phyloP scores from a whole-genome alignment of 2,888 invertebrate species.

The Aquatica leii region DNA sequence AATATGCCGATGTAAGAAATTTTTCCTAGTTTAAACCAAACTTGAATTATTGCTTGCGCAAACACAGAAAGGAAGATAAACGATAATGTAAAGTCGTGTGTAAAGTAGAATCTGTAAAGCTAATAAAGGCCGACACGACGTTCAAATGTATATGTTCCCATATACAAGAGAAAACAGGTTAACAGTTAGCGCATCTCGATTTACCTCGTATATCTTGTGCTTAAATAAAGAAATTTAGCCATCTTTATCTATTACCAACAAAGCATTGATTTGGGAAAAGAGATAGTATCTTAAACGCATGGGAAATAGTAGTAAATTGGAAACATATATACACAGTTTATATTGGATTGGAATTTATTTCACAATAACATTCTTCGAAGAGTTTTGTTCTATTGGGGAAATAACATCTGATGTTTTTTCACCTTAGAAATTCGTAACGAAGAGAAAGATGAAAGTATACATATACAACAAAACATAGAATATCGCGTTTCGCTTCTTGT shows the following conservation, averaged over 20 bases:
- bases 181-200: conserved; percentile 30
- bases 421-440: conserved; percentile 11
- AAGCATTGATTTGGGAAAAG: neutral
- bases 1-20: neutral
- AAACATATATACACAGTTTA: conserved; percentile 28
- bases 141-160: conserved; percentile 25
- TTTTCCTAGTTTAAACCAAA: conserved; percentile 1
- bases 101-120: conserved; percentile 30
- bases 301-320: conserved; percentile 22
- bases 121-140: conserved; percentile 28
- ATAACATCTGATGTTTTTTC: conserved; percentile 19
- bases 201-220: conserved; percentile 20
- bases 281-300: conserved; percentile 15
- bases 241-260: conserved; percentile 4
- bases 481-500: conserved; percentile 3
- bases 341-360: conserved; percentile 31
- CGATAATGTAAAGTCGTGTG: conserved; percentile 25
- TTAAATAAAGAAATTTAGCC: conserved; percentile 8
- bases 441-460: conserved; percentile 12
- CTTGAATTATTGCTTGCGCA: conserved; percentile 14
- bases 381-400: conserved; percentile 21
- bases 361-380: conserved; percentile 18
- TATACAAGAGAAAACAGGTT: conserved; percentile 32
- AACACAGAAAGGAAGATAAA: conserved; percentile 24
- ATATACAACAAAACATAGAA: neutral